phyloP scores from a whole-genome alignment of 2,888 invertebrate species.

The Barypeithes pellucidus region DNA sequence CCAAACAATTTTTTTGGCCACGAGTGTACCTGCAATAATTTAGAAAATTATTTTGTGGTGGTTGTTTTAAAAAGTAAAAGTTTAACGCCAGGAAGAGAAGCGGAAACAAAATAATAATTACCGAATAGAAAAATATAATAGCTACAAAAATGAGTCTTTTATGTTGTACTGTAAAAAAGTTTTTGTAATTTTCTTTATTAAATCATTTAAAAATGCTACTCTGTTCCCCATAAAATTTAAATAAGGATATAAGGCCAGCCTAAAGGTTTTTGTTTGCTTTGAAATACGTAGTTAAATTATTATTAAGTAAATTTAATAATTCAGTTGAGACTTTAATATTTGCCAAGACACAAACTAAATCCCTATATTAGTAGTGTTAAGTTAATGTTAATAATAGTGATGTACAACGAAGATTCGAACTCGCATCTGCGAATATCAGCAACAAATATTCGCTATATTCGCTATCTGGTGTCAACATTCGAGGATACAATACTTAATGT shows the following conservation, averaged over 20 bases:
- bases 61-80: neutral
- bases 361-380: neutral
- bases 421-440: neutral
- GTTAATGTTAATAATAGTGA: neutral
- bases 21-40: neutral
- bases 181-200: neutral
- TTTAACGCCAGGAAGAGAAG: too few relatives aligned
- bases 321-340: conserved; percentile 23
- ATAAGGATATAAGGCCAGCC: conserved; percentile 30
- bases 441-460: too few relatives aligned
- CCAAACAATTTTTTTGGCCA: neutral
- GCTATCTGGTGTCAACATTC: too few relatives aligned
- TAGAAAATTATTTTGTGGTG: neutral
- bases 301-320: conserved; percentile 5
- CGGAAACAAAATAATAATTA: too few relatives aligned
- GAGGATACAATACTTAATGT: too few relatives aligned
- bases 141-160: too few relatives aligned
- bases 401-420: neutral
- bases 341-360: conserved; percentile 17
- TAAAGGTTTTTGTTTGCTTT: conserved; percentile 8
- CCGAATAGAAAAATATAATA: too few relatives aligned
- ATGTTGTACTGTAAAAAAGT: neutral
- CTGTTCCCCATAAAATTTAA: conserved; percentile 25
- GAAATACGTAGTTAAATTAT: neutral
- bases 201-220: conserved; percentile 2